Evolutionary conservation across 2,113 vertebrate genomes (phyloP).

Genomic region (Nesogale talazaci): DNA sequence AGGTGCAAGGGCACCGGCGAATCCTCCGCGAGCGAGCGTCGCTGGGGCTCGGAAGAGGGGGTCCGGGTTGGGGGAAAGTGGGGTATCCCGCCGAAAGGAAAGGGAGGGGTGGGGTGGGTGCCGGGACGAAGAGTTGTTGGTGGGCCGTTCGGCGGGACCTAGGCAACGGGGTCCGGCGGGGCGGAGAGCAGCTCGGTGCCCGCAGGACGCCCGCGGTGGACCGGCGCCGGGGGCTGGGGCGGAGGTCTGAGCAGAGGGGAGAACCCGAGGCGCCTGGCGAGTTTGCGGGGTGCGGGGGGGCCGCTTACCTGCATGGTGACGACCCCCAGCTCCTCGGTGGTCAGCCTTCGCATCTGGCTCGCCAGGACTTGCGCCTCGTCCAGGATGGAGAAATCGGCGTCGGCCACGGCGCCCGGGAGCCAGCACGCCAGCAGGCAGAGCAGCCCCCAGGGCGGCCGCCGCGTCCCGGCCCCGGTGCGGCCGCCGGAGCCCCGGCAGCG

Average conservation of each 20-base stretch:
- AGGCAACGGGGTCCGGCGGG: not conserved
- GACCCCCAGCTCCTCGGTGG: constrained; percentile 95
- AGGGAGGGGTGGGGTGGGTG: not conserved
- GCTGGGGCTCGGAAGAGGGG: not conserved
- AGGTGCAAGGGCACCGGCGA: not conserved
- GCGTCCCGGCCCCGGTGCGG: constrained; percentile 41
- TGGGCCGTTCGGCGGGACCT: not conserved
- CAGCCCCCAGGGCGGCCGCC: constrained; percentile 78
- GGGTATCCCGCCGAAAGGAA: constrained; percentile 1
- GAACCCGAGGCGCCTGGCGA: not conserved
- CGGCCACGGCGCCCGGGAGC: constrained; percentile 87
- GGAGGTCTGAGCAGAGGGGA: not conserved
- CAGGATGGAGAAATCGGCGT: constrained; percentile 95
- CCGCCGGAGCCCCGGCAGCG: constrained; percentile 41
- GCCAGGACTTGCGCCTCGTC: constrained; percentile 95
- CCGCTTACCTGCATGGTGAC: constrained; percentile 95
- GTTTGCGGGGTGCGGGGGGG: not conserved
- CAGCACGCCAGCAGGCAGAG: constrained; percentile 83
- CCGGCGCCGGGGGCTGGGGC: not conserved
- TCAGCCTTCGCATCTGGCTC: constrained; percentile 94
- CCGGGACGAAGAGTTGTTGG: not conserved
- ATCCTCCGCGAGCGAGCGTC: not conserved
- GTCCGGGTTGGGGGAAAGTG: not conserved
- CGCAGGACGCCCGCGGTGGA: not conserved
- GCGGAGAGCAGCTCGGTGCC: not conserved